Evolutionary conservation across 2,113 vertebrate genomes (phyloP).

Genomic region (Trochalopteron elliotii): DNA sequence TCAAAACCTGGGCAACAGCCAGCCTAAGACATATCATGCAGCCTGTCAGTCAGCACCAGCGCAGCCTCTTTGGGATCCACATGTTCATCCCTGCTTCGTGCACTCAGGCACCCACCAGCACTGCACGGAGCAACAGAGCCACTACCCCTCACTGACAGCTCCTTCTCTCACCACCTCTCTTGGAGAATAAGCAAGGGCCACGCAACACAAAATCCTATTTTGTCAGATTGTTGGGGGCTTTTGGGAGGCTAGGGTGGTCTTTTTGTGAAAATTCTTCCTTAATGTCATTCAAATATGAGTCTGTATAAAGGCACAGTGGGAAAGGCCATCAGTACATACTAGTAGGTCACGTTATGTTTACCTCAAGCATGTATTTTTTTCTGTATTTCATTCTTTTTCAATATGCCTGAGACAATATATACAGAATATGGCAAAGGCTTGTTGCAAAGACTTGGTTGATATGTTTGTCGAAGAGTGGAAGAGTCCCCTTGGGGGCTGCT

Average conservation of each 20-base stretch:
- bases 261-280: background rate
- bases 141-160: rapidly evolving
- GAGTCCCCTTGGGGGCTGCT: background rate
- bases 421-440: background rate
- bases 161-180: background rate
- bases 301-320: background rate
- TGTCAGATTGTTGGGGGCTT: background rate
- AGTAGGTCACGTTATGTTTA: background rate
- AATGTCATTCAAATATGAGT: background rate
- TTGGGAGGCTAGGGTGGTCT: background rate
- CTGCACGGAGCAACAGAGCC: background rate
- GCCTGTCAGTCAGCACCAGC: background rate
- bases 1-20: background rate
- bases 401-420: background rate
- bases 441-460: background rate
- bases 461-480: background rate
- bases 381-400: background rate
- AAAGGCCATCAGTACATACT: background rate
- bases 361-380: background rate
- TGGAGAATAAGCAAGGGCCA: background rate
- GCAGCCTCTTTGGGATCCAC: background rate
- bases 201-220: background rate
- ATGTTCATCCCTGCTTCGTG: rapidly evolving
- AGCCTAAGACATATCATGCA: background rate
- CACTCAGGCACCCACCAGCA: background rate